Conservation (phyloP, 1,140 invertebrate species). For the Nixonia krombeini region DNA sequence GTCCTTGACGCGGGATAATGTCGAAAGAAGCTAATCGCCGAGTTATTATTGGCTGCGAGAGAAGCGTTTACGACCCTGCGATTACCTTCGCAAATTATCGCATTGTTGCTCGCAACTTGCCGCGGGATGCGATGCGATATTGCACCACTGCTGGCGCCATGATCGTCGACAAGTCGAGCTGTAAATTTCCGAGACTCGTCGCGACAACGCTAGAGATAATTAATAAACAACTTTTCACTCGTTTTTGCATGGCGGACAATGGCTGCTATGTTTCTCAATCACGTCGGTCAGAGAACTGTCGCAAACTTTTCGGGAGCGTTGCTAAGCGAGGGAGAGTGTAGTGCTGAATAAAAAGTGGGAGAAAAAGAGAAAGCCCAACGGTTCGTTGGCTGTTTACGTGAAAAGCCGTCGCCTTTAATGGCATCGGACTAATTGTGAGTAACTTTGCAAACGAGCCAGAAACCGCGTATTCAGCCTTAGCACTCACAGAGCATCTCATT, state of each 20-base stretch:
- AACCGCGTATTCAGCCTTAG: conserved; percentile 6
- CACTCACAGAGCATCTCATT: conserved; percentile 4
- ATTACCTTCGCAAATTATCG: not conserved
- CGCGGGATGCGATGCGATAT: not conserved
- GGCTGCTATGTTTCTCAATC: conserved; percentile 11
- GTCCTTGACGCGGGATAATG: not conserved
- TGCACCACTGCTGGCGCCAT: too few species aligned
- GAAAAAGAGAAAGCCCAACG: too few species aligned
- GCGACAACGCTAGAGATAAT: not conserved
- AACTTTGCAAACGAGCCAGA: conserved; percentile 17
- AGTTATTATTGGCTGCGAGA: not conserved
- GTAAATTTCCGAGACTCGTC: not conserved
- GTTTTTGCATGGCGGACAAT: not conserved
- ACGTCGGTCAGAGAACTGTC: conserved; percentile 36
- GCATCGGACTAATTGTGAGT: conserved; percentile 19
- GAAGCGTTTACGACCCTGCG: not conserved
- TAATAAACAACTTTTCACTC: not conserved
- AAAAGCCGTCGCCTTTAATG: conserved; percentile 5
- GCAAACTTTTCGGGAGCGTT: conserved; percentile 24
- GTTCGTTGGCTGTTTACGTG: conserved; percentile 6
- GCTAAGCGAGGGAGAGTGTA: not conserved
- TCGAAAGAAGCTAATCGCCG: not conserved
- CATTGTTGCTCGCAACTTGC: not conserved
- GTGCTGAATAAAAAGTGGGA: too few species aligned
- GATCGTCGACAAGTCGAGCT: not conserved